phyloP scores from a whole-genome alignment of 2,797 vertebrate genomes.

The Sparidentex hasta region DNA sequence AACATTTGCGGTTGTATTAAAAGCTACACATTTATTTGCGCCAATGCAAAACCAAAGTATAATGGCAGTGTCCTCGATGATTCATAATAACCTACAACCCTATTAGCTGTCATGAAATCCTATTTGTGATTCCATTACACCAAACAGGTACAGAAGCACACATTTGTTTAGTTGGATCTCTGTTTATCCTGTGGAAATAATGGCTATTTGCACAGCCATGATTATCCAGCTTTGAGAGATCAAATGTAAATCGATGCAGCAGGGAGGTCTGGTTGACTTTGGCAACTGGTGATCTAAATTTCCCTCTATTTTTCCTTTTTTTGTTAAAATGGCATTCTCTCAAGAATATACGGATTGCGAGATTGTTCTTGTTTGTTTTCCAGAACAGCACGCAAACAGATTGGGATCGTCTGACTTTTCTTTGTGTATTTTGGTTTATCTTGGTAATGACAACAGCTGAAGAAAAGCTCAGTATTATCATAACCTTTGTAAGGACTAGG shows the following conservation, averaged over 20 bases:
- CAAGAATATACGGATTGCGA: conserved; percentile 17
- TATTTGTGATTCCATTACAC: conserved; percentile 82
- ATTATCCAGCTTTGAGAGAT: conserved; percentile 91
- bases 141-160: conserved; percentile 73
- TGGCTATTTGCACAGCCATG: conserved; percentile 90
- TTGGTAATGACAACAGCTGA: neutral
- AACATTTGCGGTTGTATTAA: conserved; percentile 16
- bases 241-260: conserved; percentile 90
- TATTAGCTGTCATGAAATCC: conserved; percentile 78
- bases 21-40: conserved; percentile 20
- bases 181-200: conserved; percentile 87
- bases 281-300: conserved; percentile 56
- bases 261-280: conserved; percentile 68
- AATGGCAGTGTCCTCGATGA: conserved; percentile 46
- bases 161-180: conserved; percentile 77
- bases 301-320: conserved; percentile 31
- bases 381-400: conserved; percentile 4
- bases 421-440: conserved; percentile 17
- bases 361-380: conserved; percentile 22
- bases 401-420: neutral
- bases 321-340: conserved; percentile 1
- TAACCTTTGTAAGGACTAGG: neutral
- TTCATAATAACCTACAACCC: conserved; percentile 69
- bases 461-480: too few species aligned
- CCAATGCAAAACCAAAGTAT: conserved; percentile 30